Conservation (phyloP, 2,888 invertebrate genomes). For the Xestobium rufovillosum region DNA sequence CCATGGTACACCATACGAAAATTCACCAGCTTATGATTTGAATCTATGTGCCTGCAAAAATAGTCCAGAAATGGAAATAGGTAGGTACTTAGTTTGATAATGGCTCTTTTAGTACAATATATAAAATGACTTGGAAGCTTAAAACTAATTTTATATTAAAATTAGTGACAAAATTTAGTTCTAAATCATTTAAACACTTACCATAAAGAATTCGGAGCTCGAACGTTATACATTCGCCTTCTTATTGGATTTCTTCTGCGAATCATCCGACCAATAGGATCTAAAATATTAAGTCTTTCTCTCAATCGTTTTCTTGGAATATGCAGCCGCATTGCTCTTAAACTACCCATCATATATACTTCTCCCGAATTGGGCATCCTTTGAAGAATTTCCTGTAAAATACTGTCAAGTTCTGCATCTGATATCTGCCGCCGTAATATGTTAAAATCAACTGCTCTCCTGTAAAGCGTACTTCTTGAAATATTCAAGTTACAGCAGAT, state of each 20-base stretch:
- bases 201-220: constrained; percentile 15
- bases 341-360: constrained; percentile 10
- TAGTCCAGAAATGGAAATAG: too few relatives aligned
- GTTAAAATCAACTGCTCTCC: too few relatives aligned
- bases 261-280: constrained; percentile 8
- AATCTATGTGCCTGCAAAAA: constrained; percentile 18
- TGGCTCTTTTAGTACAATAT: too few relatives aligned
- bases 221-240: constrained; percentile 14
- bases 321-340: constrained; percentile 7
- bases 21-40: constrained; percentile 13
- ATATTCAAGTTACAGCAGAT: constrained; percentile 10
- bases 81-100: too few relatives aligned
- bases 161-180: neutral
- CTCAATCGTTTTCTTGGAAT: constrained; percentile 8
- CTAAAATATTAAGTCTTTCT: constrained; percentile 5
- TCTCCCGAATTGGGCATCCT: constrained; percentile 13
- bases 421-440: too few relatives aligned
- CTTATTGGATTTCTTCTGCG: constrained; percentile 4
- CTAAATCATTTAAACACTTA: constrained; percentile 5
- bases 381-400: constrained; percentile 7
- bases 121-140: constrained; percentile 5
- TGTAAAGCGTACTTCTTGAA: constrained; percentile 13
- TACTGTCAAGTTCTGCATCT: constrained; percentile 7
- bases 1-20: constrained; percentile 16
- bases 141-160: constrained; percentile 1